Percentiles rank a stretch among this genome's conserved stretches.
These are phyloP conservation scores for Cantharis flavilabris DNA, from an alignment of 2,888 invertebrate genomes.

Conservation along the genomic window DNA sequence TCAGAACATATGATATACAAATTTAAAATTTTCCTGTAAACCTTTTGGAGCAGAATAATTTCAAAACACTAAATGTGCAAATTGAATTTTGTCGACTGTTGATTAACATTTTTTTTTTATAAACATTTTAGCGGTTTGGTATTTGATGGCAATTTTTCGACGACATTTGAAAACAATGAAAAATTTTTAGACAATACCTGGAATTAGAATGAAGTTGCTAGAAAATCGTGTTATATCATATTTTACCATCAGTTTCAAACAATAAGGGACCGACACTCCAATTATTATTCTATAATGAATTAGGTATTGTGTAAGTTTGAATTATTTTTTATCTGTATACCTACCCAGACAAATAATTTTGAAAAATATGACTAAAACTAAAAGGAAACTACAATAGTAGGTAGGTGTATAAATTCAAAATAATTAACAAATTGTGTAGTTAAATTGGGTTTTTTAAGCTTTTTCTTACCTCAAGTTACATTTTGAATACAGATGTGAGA, in stretches of 20 bases:
- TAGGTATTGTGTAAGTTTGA: conserved; percentile 19
- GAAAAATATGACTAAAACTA: neutral
- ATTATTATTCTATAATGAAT: conserved; percentile 47
- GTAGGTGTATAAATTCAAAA: neutral
- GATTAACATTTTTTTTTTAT: neutral
- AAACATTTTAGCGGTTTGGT: neutral
- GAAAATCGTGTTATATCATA: conserved; percentile 47
- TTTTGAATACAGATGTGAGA: conserved; percentile 7
- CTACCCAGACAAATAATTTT: neutral
- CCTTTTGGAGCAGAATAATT: neutral
- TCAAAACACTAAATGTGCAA: neutral
- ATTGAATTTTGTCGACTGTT: neutral
- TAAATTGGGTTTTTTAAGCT: neutral
- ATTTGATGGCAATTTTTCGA: neutral
- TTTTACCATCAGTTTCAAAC: conserved; percentile 45
- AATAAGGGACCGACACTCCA: conserved; percentile 45
- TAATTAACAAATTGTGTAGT: neutral
- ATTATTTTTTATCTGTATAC: conserved; percentile 4
- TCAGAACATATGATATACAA: no score
- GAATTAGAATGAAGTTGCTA: conserved; percentile 14
- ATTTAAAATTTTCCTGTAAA: no score
- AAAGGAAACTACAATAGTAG: neutral
- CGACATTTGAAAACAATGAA: neutral
- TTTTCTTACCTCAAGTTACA: neutral
- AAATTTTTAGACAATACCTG: neutral